Evolutionary conservation across 2,113 vertebrate genomes (phyloP).

Genomic region (Podocnemis expansa): DNA sequence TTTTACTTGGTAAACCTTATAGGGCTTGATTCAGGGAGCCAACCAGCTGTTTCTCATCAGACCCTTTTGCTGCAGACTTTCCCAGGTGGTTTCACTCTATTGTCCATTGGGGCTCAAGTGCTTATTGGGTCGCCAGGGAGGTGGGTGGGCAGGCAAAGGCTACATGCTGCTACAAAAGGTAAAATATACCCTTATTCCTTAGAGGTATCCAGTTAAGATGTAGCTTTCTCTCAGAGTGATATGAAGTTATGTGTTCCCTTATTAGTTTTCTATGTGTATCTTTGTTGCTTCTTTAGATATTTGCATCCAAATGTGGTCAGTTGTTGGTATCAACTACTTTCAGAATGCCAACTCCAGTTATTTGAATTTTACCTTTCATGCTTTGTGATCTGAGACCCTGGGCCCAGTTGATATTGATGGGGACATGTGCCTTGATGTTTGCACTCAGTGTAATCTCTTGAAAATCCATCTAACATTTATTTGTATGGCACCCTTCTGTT

Average conservation of each 20-base stretch:
- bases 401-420: rapidly evolving
- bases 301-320: background rate
- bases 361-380: too few species aligned
- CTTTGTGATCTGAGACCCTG: background rate
- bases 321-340: rapidly evolving
- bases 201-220: background rate
- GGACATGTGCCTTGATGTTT: too few species aligned
- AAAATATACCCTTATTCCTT: background rate
- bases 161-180: background rate
- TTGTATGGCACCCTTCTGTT: background rate
- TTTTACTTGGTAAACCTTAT: too few species aligned
- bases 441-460: too few species aligned
- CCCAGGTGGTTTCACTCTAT: too few species aligned
- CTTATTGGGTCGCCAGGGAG: too few species aligned
- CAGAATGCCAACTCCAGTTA: conserved; percentile 3
- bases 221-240: background rate
- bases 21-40: too few species aligned
- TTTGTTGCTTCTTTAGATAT: background rate
- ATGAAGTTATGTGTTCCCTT: rapidly evolving
- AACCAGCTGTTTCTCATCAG: too few species aligned
- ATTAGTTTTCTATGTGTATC: background rate
- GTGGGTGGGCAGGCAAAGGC: too few species aligned
- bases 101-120: too few species aligned
- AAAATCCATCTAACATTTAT: background rate
- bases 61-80: too few species aligned